These are phyloP conservation scores for Megaleporinus macrocephalus DNA, from an alignment of 2,113 vertebrate genomes.

Conservation along the genomic window DNA sequence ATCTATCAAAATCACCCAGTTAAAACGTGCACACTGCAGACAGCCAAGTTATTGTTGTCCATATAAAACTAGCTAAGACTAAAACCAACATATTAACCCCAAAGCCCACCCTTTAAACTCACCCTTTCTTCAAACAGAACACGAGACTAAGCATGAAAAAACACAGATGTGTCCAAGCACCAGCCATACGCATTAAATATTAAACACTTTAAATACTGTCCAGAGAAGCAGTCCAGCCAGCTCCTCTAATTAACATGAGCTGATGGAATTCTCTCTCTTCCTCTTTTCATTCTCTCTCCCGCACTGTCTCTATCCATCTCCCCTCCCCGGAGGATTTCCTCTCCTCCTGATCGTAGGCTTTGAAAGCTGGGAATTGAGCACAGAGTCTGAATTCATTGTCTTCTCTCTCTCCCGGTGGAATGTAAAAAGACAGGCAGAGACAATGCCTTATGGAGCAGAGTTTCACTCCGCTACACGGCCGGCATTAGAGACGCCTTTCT, in stretches of 20 bases:
- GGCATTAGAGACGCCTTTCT: slow-evolving; percentile 12
- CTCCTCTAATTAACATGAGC: slow-evolving; percentile 40
- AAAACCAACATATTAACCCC: not conserved
- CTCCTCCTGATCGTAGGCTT: slow-evolving; percentile 41
- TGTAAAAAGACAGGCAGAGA: slow-evolving; percentile 32
- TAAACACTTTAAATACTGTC: slow-evolving; percentile 29
- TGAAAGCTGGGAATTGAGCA: slow-evolving; percentile 39
- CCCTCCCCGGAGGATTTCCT: slow-evolving; percentile 24
- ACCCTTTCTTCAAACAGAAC: not conserved
- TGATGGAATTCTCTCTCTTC: slow-evolving; percentile 34
- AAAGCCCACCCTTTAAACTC: not conserved
- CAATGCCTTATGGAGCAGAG: slow-evolving; percentile 34
- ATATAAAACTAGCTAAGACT: not conserved
- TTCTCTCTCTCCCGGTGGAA: slow-evolving; percentile 30
- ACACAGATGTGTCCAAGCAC: not conserved
- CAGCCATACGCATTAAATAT: slow-evolving; percentile 26
- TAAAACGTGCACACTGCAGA: no score
- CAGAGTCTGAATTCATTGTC: slow-evolving; percentile 43
- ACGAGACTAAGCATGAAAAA: slow-evolving; percentile 4
- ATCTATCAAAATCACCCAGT: no score
- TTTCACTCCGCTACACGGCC: slow-evolving; percentile 33
- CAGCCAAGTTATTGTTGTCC: no score
- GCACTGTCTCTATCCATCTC: slow-evolving; percentile 13
- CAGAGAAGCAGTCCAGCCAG: slow-evolving; percentile 26
- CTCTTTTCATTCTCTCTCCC: slow-evolving; percentile 37